Evolutionary conservation across 2,797 vertebrate genomes (phyloP), one percentile per base, ranked within the genome.

Genomic region (Iguana delicatissima): DNA sequence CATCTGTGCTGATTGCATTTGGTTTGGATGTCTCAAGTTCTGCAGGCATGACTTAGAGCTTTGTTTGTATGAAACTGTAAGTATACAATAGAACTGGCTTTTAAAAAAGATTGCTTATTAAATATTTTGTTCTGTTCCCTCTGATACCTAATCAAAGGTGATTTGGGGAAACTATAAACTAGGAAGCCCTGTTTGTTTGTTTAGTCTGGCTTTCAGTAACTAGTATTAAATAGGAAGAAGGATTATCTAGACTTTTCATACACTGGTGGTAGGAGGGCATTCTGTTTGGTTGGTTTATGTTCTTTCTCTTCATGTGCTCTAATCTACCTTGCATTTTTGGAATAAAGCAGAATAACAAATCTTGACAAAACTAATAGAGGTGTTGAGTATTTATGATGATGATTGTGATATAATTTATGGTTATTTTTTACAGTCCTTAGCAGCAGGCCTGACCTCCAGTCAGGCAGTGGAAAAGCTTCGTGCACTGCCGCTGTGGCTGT

Each of bases 401-500:
- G 2, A 80, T 92, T 32, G 67, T 69, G 29, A 29, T 32, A 4
- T 69, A 32, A 69, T 69, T 87, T 46, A 55, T 88, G 91, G 92
- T 87, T 88, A 4, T 86, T 84, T 62, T 77, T 90, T 73, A 90
- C 85, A 99, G 99, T 98, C 98, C 91, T 96, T 99, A 84, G 98
- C 98, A 92, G 98, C 99, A 1, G 99, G 99, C 86, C 96, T 99
- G 93, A 99, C 98, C 0, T 98, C 98, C 26, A 99, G 98, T 92
- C 98, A 98, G 91, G 98, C 98, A 0, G 97, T 98, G 42, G 98
- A 99, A 93, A 99, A 98, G 96, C 98, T 99, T 24, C 98, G 98
- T 67, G 98, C 99, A 0, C 96, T 99, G 90, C 99, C 99, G 0
- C 97, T 99, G 64, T 99, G 99, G 99, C 97, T 99, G 26, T 99